phyloP scores from a whole-genome alignment of 2,113 vertebrate species.

The Prietella phreatophila region DNA sequence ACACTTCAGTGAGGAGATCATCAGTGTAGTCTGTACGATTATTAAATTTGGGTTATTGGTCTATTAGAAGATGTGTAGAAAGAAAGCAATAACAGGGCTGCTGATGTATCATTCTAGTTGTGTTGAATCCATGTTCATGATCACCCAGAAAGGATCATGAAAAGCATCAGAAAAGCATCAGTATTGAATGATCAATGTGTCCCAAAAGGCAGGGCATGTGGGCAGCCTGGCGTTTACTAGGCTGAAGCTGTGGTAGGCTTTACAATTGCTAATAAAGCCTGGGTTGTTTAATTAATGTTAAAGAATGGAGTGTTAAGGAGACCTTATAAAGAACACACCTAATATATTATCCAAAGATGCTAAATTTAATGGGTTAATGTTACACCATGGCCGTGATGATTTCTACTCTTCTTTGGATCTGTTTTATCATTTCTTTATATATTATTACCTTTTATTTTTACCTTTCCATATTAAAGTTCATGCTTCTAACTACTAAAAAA shows the following conservation, averaged over 20 bases:
- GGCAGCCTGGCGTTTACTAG: background rate
- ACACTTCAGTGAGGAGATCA: too few species aligned
- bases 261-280: background rate
- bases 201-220: background rate
- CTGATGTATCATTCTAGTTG: background rate
- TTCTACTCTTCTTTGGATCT: background rate
- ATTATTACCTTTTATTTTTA: background rate
- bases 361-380: background rate
- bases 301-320: background rate
- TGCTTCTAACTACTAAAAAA: background rate
- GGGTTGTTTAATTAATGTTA: constrained; percentile 13
- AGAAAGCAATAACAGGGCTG: background rate
- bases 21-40: background rate
- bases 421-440: background rate
- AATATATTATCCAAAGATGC: background rate
- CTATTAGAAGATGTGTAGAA: background rate
- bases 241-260: background rate
- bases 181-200: background rate
- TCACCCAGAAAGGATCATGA: background rate
- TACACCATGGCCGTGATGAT: background rate
- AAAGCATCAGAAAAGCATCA: background rate
- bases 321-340: background rate
- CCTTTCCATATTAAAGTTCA: background rate
- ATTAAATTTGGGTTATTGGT: background rate
- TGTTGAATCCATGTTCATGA: background rate